Conservation (phyloP, 2,888 invertebrate genomes). For the Netelia virgata region DNA sequence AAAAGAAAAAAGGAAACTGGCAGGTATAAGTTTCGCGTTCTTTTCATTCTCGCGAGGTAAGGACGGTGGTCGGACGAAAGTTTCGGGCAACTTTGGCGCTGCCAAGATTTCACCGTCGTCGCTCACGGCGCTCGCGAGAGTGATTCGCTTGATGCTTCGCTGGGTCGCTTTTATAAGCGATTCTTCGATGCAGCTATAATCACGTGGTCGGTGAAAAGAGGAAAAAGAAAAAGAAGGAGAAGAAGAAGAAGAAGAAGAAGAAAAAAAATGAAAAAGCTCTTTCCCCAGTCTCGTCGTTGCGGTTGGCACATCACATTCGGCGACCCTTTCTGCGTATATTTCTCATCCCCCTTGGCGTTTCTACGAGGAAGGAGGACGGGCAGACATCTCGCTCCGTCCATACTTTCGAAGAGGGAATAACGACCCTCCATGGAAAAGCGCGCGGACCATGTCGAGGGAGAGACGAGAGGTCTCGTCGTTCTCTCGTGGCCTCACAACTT, state of each 20-base stretch:
- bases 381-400: constrained; percentile 8
- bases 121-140: constrained; percentile 4
- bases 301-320: constrained; percentile 42
- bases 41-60: constrained; percentile 29
- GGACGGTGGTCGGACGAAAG: constrained; percentile 36
- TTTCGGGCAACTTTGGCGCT: constrained; percentile 56
- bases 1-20: background rate
- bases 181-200: constrained; percentile 59
- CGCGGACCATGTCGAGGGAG: constrained; percentile 54
- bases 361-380: background rate
- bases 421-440: constrained; percentile 30
- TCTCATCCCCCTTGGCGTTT: background rate
- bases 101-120: constrained; percentile 9
- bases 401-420: constrained; percentile 25
- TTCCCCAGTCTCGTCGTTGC: constrained; percentile 41
- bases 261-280: constrained; percentile 41
- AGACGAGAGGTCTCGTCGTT: constrained; percentile 61
- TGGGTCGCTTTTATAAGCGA: constrained; percentile 62
- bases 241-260: background rate
- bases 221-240: constrained; percentile 36
- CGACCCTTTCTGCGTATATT: constrained; percentile 5
- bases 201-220: constrained; percentile 10
- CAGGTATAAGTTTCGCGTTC: constrained; percentile 39
- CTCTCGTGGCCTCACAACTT: constrained; percentile 66
- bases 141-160: constrained; percentile 33